Percentiles rank a stretch among this genome's conserved stretches.
phyloP scores from a whole-genome alignment of 2,113 vertebrate genomes.

The Porphyrio hochstetteri region DNA sequence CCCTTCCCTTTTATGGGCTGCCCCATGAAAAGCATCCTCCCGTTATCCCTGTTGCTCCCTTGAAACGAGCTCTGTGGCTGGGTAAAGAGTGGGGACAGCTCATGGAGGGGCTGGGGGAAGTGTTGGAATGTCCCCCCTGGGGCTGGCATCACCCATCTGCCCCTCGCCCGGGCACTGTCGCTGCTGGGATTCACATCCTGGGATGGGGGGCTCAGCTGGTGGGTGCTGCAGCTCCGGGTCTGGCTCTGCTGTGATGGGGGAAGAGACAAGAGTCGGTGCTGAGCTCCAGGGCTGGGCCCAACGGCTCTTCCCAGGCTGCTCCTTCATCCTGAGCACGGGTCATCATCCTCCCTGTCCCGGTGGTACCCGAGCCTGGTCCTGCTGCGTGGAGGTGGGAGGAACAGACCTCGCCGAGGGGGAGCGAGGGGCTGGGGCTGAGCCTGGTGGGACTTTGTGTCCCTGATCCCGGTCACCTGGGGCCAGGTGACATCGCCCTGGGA shows the following conservation, averaged over 20 bases:
- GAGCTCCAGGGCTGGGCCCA: background rate
- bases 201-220: background rate
- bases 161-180: rapidly evolving
- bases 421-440: too few species aligned
- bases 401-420: background rate
- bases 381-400: background rate
- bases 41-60: background rate
- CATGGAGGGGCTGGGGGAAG: background rate
- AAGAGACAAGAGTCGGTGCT: too few species aligned
- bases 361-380: rapidly evolving
- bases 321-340: background rate
- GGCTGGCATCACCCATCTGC: background rate
- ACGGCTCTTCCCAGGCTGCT: background rate
- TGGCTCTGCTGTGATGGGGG: background rate
- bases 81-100: background rate
- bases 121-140: too few species aligned
- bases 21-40: rapidly evolving
- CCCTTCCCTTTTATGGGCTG: background rate
- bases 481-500: too few species aligned
- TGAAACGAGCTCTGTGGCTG: background rate
- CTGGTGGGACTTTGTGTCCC: background rate
- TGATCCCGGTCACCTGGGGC: background rate
- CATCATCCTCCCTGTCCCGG: background rate
- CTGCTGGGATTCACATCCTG: rapidly evolving
- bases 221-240: background rate